Percentiles rank a stretch among this genome's conserved stretches.
phyloP scores from a whole-genome alignment of 35 echinoderm and acorn worm species.

The Ophiothrix spiculata region DNA sequence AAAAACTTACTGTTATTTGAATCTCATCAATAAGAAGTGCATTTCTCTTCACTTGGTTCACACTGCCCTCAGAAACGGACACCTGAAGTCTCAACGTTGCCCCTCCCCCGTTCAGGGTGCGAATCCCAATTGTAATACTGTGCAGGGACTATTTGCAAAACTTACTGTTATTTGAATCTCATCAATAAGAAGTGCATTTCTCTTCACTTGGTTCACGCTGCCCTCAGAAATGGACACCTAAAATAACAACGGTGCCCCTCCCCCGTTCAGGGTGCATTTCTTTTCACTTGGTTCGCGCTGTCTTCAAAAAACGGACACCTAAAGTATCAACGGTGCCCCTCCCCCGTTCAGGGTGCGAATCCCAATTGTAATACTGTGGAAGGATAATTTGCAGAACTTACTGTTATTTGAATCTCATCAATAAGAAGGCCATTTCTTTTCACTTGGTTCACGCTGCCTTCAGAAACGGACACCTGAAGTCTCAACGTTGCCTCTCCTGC shows the following conservation, averaged over 20 bases:
- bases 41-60: constrained; percentile 54
- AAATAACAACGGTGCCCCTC: constrained; percentile 67
- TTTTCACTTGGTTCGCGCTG: constrained; percentile 47
- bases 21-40: constrained; percentile 81
- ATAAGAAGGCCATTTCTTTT: constrained; percentile 48
- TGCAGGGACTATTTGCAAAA: no score
- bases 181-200: constrained; percentile 64
- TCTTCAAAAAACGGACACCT: constrained; percentile 36
- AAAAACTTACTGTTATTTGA: constrained; percentile 63
- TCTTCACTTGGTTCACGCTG: constrained; percentile 47
- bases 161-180: constrained; percentile 81
- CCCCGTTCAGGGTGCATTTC: constrained; percentile 74
- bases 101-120: constrained; percentile 74
- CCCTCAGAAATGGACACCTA: constrained; percentile 37
- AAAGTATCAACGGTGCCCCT: constrained; percentile 62
- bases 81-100: constrained; percentile 69
- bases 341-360: constrained; percentile 75
- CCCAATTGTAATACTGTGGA: constrained; percentile 71
- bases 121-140: constrained; percentile 70
- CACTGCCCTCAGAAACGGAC: constrained; percentile 15
- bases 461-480: constrained; percentile 48
- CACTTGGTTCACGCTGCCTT: constrained; percentile 48
- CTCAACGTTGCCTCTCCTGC: constrained; percentile 76
- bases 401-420: constrained; percentile 87
- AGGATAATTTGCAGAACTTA: constrained; percentile 12